phyloP scores from a whole-genome alignment of 1,140 invertebrate species.

The Pomphorhynchus laevis region DNA sequence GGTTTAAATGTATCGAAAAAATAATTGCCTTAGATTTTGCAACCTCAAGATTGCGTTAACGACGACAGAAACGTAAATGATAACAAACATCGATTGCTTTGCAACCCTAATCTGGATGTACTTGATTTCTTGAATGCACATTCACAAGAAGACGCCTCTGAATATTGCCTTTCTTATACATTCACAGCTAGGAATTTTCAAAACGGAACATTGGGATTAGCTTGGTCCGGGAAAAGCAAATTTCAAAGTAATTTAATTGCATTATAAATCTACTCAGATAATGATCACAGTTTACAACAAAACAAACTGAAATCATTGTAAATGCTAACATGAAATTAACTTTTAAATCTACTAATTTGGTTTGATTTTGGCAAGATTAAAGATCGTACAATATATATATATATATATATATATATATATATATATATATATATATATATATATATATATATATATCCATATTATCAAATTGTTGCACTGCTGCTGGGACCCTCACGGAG shows the following conservation, averaged over 20 bases:
- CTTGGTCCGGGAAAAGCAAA: constrained; percentile 62
- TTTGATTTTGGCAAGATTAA: too few species aligned
- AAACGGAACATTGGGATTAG: constrained; percentile 65
- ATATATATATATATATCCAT: too few species aligned
- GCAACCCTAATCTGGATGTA: constrained; percentile 82
- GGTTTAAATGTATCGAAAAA: background rate
- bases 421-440: too few species aligned
- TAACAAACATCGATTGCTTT: constrained; percentile 24
- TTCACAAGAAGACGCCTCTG: constrained; percentile 69
- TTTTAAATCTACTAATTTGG: background rate
- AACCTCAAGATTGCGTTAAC: background rate
- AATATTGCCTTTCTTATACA: constrained; percentile 87
- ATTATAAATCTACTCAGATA: background rate
- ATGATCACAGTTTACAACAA: background rate
- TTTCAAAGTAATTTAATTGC: background rate
- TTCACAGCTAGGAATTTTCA: constrained; percentile 92
- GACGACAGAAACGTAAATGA: background rate
- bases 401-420: too few species aligned
- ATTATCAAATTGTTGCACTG: too few species aligned
- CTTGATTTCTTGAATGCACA: constrained; percentile 94
- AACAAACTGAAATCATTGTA: constrained; percentile 12
- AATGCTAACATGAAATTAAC: background rate
- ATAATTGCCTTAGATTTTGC: background rate
- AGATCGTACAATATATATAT: too few species aligned
- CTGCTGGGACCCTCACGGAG: too few species aligned